phyloP scores from a whole-genome alignment of 2,888 invertebrate genomes.

The Diachrysia chrysitis region DNA sequence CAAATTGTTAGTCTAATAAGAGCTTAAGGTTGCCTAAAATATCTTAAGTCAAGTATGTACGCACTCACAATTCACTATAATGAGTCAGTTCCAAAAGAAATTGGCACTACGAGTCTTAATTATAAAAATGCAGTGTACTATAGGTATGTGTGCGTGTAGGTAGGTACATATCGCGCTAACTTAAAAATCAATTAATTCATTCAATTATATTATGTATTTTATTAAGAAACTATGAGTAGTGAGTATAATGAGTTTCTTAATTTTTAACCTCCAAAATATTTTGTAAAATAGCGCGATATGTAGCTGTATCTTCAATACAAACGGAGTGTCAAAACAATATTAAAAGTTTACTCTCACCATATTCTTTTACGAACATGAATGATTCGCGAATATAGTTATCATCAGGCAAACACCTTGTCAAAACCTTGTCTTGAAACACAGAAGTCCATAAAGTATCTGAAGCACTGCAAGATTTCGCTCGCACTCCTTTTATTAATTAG shows the following conservation, averaged over 20 bases:
- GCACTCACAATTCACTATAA: neutral
- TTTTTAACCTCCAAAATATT: neutral
- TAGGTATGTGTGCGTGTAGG: neutral
- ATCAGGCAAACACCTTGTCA: neutral
- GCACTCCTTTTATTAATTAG: too few relatives aligned
- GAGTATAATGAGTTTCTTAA: constrained; percentile 4
- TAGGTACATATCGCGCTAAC: neutral
- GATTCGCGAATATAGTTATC: neutral
- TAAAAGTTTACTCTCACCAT: neutral
- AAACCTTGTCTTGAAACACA: neutral
- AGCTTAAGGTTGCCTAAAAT: too few relatives aligned
- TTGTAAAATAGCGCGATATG: neutral
- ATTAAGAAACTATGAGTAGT: neutral
- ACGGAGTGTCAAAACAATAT: neutral
- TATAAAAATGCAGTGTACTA: constrained; percentile 6
- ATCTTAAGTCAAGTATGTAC: neutral
- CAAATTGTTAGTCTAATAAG: too few relatives aligned
- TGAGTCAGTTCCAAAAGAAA: neutral
- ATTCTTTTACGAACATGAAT: neutral
- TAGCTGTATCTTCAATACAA: neutral
- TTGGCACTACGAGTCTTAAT: constrained; percentile 3
- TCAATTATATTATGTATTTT: neutral
- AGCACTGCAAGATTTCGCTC: too few relatives aligned
- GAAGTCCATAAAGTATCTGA: too few relatives aligned
- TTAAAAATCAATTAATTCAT: neutral